phyloP scores from a whole-genome alignment of 2,888 invertebrate genomes.

The Netelia virgata region DNA sequence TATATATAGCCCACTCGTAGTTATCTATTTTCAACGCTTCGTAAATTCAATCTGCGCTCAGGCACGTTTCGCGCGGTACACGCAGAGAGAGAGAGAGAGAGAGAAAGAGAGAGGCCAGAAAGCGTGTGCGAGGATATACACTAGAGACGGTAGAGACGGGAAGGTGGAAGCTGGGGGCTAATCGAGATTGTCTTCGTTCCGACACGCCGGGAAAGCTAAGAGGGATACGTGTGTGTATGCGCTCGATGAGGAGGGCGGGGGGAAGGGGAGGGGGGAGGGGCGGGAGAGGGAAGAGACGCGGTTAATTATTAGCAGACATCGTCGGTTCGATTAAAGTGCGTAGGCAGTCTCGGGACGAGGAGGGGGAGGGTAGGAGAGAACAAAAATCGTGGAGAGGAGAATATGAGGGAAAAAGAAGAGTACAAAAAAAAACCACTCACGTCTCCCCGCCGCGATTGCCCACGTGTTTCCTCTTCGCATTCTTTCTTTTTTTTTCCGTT shows the following conservation, averaged over 20 bases:
- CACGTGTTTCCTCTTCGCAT: constrained; percentile 47
- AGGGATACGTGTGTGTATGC: constrained; percentile 55
- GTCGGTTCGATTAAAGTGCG: constrained; percentile 69
- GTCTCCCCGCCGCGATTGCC: constrained; percentile 36
- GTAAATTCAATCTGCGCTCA: constrained; percentile 64
- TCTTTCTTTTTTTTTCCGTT: constrained; percentile 40
- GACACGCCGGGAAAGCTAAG: constrained; percentile 61
- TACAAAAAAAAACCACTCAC: constrained; percentile 19
- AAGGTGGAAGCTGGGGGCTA: constrained; percentile 62
- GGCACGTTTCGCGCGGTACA: constrained; percentile 59
- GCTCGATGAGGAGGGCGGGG: constrained; percentile 18
- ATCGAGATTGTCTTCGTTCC: constrained; percentile 68
- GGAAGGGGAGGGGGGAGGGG: background rate
- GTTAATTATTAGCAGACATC: constrained; percentile 69
- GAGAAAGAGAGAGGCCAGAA: background rate
- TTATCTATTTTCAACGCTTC: constrained; percentile 64
- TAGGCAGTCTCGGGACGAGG: constrained; percentile 58
- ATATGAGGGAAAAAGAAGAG: constrained; percentile 41
- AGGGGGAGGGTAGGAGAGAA: constrained; percentile 10
- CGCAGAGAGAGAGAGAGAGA: background rate
- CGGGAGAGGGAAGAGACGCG: constrained; percentile 41
- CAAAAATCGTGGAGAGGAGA: constrained; percentile 20
- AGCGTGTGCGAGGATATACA: background rate
- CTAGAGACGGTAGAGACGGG: constrained; percentile 1
- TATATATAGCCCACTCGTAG: constrained; percentile 29